Evolutionary conservation across 1,140 invertebrate species (phyloP).

Genomic region (Nomia melanderi): DNA sequence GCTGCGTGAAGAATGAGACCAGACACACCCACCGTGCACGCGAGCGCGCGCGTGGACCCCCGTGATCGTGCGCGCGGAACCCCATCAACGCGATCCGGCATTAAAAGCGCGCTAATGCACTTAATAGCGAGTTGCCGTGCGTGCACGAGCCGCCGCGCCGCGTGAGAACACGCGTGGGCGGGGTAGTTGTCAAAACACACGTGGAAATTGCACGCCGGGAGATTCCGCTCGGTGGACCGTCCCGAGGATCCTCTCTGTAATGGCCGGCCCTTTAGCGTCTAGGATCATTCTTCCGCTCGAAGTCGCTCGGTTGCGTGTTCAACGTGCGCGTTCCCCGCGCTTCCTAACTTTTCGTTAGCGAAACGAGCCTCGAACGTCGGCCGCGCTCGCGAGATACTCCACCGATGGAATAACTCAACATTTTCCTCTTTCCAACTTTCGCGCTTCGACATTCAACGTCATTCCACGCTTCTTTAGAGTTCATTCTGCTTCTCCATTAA

Average conservation of each 20-base stretch:
- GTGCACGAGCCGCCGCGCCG: conserved; percentile 62
- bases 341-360: background rate
- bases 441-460: no score
- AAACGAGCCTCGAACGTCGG: no score
- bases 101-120: conserved; percentile 78
- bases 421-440: no score
- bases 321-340: no score
- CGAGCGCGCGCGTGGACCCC: conserved; percentile 45
- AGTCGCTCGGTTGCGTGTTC: background rate
- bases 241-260: background rate
- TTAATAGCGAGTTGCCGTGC: conserved; percentile 78
- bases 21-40: conserved; percentile 63
- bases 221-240: background rate
- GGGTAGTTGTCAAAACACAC: conserved; percentile 75
- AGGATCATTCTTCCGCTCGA: background rate
- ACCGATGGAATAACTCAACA: no score
- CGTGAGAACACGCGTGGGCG: conserved; percentile 75
- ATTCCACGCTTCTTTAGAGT: no score
- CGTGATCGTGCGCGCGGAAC: conserved; percentile 36
- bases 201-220: conserved; percentile 31
- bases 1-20: conserved; percentile 68
- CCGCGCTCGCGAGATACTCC: no score
- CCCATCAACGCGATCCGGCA: conserved; percentile 55
- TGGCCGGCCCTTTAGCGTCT: background rate
- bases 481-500: no score